Evolutionary conservation across 2,797 vertebrate species (phyloP), one percentile per base, ranked within the genome.

Genomic region (Glossophaga mutica): DNA sequence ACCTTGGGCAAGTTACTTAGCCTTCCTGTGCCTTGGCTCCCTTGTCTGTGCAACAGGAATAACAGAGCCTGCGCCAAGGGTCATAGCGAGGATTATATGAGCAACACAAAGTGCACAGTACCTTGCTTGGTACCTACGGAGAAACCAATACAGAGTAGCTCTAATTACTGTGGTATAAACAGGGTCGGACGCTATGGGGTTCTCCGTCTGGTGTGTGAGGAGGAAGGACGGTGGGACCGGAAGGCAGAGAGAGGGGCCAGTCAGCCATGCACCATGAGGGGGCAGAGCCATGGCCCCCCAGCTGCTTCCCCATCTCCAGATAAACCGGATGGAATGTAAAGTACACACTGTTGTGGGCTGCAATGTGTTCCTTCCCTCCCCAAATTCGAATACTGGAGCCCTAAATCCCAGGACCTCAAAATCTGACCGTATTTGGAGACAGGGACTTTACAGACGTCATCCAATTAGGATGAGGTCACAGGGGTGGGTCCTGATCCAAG

Each of bases 71-170:
- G 1, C 29, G 8, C 70, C 42, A 39, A 79, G 46, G 26, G 57
- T 50, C 24, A 4, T 2, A 2, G 0, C 2, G 59, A 81, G 7
- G 62, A 46, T 67, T 1, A 14, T 55, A 0, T 0, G 12, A 81
- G n/a, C 44, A 67, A 71, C n/a, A 16, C 24, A 76, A 68, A 89
- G 37, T 3, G 46, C 68, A 70, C 16, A 62, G 70, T 10, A 3
- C 37, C 39, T 39, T 39, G 46, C 48, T 71, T 46, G 59, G 48
- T 7, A 42, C 21, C 26, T 9, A 26, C 16, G 65, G 3, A 42
- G 5, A 6, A 19, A 12, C 6, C n/a, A 70, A 1, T 3, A 5
- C 8, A 50, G 22, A 44, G 42, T 0, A 11, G 48, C 21, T 77
- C 16, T 87, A 26, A 44, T 19, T 6, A 21, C 29, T 12, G 7